Conservation (phyloP, 1,140 invertebrate genomes). For the Zophobas atratus region DNA sequence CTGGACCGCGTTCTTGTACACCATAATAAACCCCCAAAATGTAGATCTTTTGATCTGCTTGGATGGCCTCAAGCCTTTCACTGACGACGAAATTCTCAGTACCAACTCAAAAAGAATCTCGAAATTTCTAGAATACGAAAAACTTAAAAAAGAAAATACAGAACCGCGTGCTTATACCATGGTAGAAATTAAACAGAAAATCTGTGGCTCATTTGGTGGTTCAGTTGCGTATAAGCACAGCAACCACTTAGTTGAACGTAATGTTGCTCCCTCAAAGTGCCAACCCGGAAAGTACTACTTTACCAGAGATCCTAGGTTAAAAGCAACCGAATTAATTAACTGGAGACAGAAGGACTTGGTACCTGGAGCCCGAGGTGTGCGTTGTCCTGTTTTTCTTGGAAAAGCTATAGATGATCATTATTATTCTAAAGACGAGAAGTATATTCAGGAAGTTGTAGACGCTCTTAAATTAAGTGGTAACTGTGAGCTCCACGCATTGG, state of each 20-base stretch:
- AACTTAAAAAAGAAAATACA: conserved; percentile 63
- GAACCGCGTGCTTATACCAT: conserved; percentile 75
- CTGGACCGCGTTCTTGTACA: conserved; percentile 73
- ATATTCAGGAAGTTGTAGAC: conserved; percentile 72
- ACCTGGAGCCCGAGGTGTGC: conserved; percentile 52
- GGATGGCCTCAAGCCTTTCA: conserved; percentile 72
- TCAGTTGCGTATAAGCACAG: conserved; percentile 56
- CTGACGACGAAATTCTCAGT: conserved; percentile 56
- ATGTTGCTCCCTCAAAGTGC: conserved; percentile 69
- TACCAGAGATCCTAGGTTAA: conserved; percentile 67
- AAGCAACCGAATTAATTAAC: conserved; percentile 49
- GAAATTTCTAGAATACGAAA: conserved; percentile 68
- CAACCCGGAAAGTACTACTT: conserved; percentile 76
- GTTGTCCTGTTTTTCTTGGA: conserved; percentile 58
- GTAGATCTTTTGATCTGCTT: conserved; percentile 76
- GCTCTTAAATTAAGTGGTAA: conserved; percentile 72
- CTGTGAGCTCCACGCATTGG: conserved; percentile 75
- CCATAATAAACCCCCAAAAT: conserved; percentile 73
- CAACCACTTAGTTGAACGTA: conserved; percentile 72
- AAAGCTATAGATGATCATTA: conserved; percentile 73
- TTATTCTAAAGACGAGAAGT: conserved; percentile 72
- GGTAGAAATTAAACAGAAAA: conserved; percentile 69
- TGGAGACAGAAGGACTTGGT: conserved; percentile 66
- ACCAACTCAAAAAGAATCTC: conserved; percentile 66
- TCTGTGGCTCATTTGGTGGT: conserved; percentile 53